Base-by-base conservation (phyloP, 2,888 invertebrate genomes). In the Parnassius glacialis region DNA sequence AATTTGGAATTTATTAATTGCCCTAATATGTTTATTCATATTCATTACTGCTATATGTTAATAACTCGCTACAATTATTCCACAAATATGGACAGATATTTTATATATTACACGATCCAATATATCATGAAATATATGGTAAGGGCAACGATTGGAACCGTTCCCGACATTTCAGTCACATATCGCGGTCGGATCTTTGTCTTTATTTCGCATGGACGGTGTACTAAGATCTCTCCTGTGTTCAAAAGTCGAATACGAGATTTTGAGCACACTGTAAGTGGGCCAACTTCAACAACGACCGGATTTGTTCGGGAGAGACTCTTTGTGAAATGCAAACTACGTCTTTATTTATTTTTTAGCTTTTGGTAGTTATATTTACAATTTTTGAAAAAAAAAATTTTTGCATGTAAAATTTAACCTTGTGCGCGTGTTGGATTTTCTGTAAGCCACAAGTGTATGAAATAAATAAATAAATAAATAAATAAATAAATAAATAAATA, bases 151-250 rank as follows among this genome's bases (percentile, higher is more conserved):
- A 48, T 61, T 56, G 52, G 47, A 60, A 55, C 58, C 9, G 34
- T 65, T 68, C 67, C 54, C 64, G 61, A 68, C 68, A 73, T 74
- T 74, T 75, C 72, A 69, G 75, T 70, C 72, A 71, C 71, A 76
- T 68, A 69, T 67, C 66, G 64, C 55, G 51, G 52, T 52, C 66
- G 62, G 65, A 62, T 70, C 68, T 71, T 72, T 68, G 58, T 64
- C 61, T 62, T 71, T 70, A 69, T 72, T 69, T 68, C 65, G 64
- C 68, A 66, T 70, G 67, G 64, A 67, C 69, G 66, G 69, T 69
- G 67, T 69, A 69, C 67, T 67, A 62, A 66, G 68, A 66, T 65
- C 66, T 65, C 55, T 59, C 55, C 52, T 20, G 52, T 55, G 63
- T 65, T 66, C 66, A 64, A 66, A 59, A 67, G 59, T 59, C 59